Conservation (phyloP, 2,888 invertebrate species). For the Gastracanthus pulcherrimus region DNA sequence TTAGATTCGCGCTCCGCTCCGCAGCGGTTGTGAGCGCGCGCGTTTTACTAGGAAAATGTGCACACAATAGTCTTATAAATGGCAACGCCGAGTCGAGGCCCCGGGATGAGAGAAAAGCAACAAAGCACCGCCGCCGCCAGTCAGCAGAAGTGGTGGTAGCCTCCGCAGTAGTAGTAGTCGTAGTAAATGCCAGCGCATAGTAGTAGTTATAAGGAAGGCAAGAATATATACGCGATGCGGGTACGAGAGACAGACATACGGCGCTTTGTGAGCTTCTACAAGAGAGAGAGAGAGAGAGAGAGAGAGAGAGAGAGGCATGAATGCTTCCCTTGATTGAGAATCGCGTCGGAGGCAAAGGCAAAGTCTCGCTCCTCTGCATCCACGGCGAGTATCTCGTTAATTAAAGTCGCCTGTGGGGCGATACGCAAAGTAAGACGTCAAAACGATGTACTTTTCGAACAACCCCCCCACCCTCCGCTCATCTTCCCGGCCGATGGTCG, state of each 20-base stretch:
- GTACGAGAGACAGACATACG: constrained; percentile 40
- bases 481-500: not conserved
- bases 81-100: constrained; percentile 29
- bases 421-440: constrained; percentile 72
- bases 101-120: constrained; percentile 26
- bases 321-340: constrained; percentile 75
- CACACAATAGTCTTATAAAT: constrained; percentile 49
- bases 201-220: constrained; percentile 55
- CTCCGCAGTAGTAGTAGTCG: too few relatives aligned
- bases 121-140: constrained; percentile 37
- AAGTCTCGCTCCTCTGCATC: too few relatives aligned
- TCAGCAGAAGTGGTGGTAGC: constrained; percentile 53
- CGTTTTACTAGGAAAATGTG: constrained; percentile 40
- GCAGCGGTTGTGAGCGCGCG: not conserved
- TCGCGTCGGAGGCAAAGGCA: constrained; percentile 64
- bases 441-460: constrained; percentile 60
- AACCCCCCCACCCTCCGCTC: constrained; percentile 28
- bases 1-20: constrained; percentile 28
- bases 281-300: too few relatives aligned
- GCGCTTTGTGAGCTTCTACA: constrained; percentile 65
- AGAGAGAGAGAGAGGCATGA: too few relatives aligned
- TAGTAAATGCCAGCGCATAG: too few relatives aligned
- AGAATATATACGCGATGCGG: constrained; percentile 59
- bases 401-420: constrained; percentile 68
- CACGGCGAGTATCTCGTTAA: constrained; percentile 72